Evolutionary conservation across 1,140 invertebrate genomes (phyloP), one percentile per base, ranked within the genome.

Genomic region (Antheraea pernyi): DNA sequence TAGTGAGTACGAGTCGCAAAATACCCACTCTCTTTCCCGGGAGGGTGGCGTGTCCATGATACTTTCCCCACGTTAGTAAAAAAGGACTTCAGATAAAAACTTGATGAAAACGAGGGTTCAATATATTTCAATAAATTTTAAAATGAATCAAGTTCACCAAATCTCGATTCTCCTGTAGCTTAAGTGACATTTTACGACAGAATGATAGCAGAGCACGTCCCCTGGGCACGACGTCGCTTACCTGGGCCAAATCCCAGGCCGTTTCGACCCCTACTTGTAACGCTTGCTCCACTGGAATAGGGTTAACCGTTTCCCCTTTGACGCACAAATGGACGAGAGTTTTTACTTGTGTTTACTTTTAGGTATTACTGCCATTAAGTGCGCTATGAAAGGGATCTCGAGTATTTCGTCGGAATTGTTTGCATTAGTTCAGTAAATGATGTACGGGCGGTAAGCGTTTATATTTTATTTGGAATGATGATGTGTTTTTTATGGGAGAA

Each of bases 261-360:
- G 67, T 70, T 73, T 67, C 60, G 64, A 73, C 60, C 71, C 67
- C 69, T 68, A 72, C 71, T 74, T 72, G 75, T 76, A 71, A 76
- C 72, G 72, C 73, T 76, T 71, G 66, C 67, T 67, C 59, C 36
- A 53, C 48, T 62, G 72, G 74, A 77, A 74, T 74, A 74, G 72
- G 72, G 72, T 72, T 77, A 77, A 74, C 68, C 72, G 70, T 71
- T 71, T 74, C 68, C 68, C 73, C 75, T 77, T 77, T 77, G 73
- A 77, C 75, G 69, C 70, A 59, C 62, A 64, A 65, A 76, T 62
- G 67, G 59, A 67, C 67, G 64, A 37, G 70, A 72, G 59, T 73
- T 73, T 73, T 73, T 69, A 61, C 37, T 22, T n/a, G 19, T 60
- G 71, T 67, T 68, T 68, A 37, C 66, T 64, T 68, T 69, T 53